Evolutionary conservation across 2,888 invertebrate species (phyloP), one percentile per base, ranked within the genome.

Genomic region (Caenorhabditis japonica): DNA sequence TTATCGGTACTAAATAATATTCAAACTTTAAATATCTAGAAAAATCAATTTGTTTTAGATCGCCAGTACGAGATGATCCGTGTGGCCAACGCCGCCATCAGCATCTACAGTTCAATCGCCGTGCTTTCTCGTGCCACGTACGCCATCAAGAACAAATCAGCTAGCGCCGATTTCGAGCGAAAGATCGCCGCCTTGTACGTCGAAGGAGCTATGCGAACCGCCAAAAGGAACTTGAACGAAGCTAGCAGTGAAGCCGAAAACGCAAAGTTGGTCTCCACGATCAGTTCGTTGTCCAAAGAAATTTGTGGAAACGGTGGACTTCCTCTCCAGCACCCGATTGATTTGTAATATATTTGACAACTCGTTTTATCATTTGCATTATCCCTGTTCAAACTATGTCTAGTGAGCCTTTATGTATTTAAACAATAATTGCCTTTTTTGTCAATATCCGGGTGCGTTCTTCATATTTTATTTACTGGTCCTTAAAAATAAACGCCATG

Each of bases 41-140:
- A 3, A n/a, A 15, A 12, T 17, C 23, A 21, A 13, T 23, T 17
- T 36, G 30, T 27, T 66, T 25, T 30, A 84, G 93, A 97, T 82
- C 92, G 96, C 88, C 97, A 99, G 90, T 94, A 93, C 89, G 89
- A 94, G 83, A 90, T 97, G 62, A 94, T 94, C 88, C 91, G 94
- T 83, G 90, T 99, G 76, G 94, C 97, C 0, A 92, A 93, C 87
- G 92, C 94, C 44, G 93, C 95, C 51, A 93, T 97, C 59, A 85
- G 87, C 64, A 87, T 87, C 62, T 87, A 94, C 89, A 91, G 93
- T 4, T 93, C 94, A 91, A 92, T 92, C 23, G 93, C 92, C 5
- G 93, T 93, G 17, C 89, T 97, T 80, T 93, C 97, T 27, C 69
- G 81, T 64, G 78, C 77, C 56, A 82, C 82, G 0, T 58, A 71